These are phyloP conservation scores for Sinocyclocheilus maitianheensis DNA, from an alignment of 2,113 vertebrate species.

Conservation along the genomic window DNA sequence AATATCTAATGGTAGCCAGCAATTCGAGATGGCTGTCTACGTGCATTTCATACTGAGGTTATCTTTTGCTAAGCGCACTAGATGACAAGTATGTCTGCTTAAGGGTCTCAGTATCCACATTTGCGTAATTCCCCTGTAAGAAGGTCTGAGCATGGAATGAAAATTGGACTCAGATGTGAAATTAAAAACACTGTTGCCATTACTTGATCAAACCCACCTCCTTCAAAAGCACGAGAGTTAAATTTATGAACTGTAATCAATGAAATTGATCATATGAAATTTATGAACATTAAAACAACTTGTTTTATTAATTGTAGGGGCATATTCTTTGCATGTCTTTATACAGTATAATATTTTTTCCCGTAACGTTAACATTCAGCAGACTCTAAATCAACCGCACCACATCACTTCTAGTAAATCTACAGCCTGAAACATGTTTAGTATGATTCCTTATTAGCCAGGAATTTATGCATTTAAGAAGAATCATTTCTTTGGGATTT, in stretches of 20 bases:
- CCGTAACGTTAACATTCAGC: background rate
- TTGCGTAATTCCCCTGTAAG: background rate
- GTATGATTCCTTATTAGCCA: background rate
- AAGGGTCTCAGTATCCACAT: conserved; percentile 33
- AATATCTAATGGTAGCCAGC: conserved; percentile 21
- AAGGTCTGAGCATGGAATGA: background rate
- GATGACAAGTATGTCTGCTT: conserved; percentile 43
- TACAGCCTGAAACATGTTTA: background rate
- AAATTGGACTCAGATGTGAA: conserved; percentile 20
- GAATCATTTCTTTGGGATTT: background rate
- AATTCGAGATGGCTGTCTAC: conserved; percentile 40
- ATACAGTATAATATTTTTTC: background rate
- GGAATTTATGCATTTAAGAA: background rate
- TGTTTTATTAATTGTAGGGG: background rate
- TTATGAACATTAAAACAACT: background rate
- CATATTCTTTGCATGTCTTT: background rate
- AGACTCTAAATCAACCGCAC: background rate
- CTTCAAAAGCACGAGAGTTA: background rate
- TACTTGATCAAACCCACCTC: background rate
- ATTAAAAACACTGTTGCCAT: conserved; percentile 38
- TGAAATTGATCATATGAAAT: no score
- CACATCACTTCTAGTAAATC: background rate
- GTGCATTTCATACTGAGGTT: conserved; percentile 48
- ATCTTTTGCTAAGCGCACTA: conserved; percentile 51
- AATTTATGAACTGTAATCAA: background rate